Conservation (phyloP, 2,888 invertebrate species). For the Metallyticus violacea region DNA sequence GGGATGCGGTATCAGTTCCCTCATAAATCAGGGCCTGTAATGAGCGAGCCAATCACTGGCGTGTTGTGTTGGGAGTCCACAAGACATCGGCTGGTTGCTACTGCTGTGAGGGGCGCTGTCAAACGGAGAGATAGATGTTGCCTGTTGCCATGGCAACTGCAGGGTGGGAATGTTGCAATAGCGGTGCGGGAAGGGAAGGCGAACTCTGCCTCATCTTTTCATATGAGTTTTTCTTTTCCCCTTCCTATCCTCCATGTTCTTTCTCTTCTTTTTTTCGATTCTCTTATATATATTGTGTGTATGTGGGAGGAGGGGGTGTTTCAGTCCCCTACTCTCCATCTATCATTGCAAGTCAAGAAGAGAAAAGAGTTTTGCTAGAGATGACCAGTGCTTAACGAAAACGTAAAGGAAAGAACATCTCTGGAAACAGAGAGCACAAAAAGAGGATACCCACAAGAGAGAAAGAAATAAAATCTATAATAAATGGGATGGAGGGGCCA, state of each 20-base stretch:
- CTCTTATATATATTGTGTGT: too few species aligned
- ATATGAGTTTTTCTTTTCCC: not conserved
- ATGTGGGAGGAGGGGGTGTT: too few species aligned
- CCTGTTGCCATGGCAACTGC: conserved; percentile 17
- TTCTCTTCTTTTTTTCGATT: not conserved
- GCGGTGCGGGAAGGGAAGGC: not conserved
- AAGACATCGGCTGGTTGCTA: conserved; percentile 1
- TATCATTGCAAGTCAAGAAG: conserved; percentile 13
- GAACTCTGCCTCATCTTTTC: not conserved
- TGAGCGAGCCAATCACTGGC: not conserved
- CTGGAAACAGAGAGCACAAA: not conserved
- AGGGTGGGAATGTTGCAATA: not conserved
- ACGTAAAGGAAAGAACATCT: not conserved
- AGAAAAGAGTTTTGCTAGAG: conserved; percentile 1
- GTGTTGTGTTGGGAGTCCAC: too few species aligned
- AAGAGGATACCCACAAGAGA: too few species aligned
- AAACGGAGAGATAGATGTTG: conserved; percentile 21
- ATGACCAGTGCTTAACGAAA: conserved; percentile 12
- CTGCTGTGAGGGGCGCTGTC: conserved; percentile 15
- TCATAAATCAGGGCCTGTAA: not conserved
- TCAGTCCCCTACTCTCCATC: conserved; percentile 1
- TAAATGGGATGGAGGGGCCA: not conserved
- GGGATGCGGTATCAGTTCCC: not conserved
- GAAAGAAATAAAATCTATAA: not conserved
- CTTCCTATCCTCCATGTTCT: too few species aligned